A percentile compares a stretch with the other conserved stretches of the same genome.
Evolutionary conservation across 2,797 vertebrate genomes (phyloP).

Genomic region (Natrix natrix): DNA sequence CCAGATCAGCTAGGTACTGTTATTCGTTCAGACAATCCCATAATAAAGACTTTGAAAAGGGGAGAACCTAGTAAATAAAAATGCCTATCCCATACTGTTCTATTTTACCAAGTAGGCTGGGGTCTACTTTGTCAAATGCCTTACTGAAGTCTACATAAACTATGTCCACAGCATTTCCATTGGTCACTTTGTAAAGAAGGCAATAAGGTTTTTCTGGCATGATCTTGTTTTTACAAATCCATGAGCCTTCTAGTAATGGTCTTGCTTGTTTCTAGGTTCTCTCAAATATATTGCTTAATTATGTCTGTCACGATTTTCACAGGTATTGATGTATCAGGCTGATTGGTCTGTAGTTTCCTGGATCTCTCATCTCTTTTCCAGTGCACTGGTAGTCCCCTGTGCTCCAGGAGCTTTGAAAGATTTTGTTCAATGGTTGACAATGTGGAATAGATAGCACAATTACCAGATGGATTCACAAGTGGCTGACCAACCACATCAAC

Average conservation of each 20-base stretch:
- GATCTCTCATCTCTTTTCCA: neutral
- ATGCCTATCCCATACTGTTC: neutral
- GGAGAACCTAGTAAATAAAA: neutral
- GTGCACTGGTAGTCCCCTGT: neutral
- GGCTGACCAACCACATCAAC: neutral
- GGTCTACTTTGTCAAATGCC: neutral
- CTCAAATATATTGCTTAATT: neutral
- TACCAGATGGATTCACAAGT: neutral
- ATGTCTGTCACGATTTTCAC: neutral
- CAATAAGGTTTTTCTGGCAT: neutral
- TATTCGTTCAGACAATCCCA: neutral
- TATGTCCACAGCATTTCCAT: neutral
- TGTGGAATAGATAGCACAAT: neutral
- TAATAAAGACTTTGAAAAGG: neutral
- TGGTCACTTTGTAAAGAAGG: neutral
- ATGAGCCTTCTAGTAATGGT: neutral
- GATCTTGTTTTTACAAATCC: neutral
- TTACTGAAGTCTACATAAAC: neutral
- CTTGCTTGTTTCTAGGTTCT: neutral
- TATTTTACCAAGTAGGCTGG: neutral
- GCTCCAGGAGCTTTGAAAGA: neutral
- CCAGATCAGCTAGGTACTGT: neutral
- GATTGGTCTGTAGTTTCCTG: neutral
- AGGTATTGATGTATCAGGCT: neutral
- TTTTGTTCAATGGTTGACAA: neutral